A percentile compares a stretch with the other conserved stretches of the same genome.
phyloP scores from a whole-genome alignment of 2,797 vertebrate species.

The Danionella dracula region DNA sequence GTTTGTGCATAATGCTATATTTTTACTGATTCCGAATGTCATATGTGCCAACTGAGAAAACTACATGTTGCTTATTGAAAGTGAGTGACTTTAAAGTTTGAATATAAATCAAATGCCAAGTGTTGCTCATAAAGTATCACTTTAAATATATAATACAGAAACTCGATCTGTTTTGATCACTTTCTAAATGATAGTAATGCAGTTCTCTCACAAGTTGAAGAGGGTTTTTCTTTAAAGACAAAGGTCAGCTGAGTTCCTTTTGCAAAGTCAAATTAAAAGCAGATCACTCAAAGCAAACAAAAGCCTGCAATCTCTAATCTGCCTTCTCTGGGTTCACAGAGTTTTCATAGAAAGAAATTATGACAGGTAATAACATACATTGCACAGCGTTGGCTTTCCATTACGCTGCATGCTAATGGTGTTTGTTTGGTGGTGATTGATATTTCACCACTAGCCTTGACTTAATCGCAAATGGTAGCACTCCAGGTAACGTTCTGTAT shows the following conservation, averaged over 20 bases:
- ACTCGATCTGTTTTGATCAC: too few relatives aligned
- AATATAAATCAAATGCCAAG: too few relatives aligned
- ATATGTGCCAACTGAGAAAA: neutral
- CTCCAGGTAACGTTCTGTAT: conserved; percentile 27
- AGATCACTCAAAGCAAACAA: conserved; percentile 21
- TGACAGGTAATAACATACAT: conserved; percentile 16
- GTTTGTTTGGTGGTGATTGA: conserved; percentile 37
- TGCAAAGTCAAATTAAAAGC: conserved; percentile 14
- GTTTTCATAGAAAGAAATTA: conserved; percentile 35
- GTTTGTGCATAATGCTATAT: too few relatives aligned
- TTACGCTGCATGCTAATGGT: conserved; percentile 29
- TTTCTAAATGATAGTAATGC: too few relatives aligned
- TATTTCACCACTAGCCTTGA: conserved; percentile 24
- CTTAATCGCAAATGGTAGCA: conserved; percentile 28
- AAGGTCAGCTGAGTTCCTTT: neutral
- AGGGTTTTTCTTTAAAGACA: neutral
- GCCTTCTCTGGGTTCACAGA: neutral
- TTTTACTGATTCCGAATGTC: too few relatives aligned
- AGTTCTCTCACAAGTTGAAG: neutral
- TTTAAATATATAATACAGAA: too few relatives aligned
- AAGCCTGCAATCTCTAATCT: conserved; percentile 10
- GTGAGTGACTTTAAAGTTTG: too few relatives aligned
- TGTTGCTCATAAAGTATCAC: too few relatives aligned
- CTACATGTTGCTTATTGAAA: conserved; percentile 18
- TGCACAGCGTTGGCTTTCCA: conserved; percentile 29